Conservation (phyloP, 2,888 invertebrate species). For the Lasioglossum marginatum region DNA sequence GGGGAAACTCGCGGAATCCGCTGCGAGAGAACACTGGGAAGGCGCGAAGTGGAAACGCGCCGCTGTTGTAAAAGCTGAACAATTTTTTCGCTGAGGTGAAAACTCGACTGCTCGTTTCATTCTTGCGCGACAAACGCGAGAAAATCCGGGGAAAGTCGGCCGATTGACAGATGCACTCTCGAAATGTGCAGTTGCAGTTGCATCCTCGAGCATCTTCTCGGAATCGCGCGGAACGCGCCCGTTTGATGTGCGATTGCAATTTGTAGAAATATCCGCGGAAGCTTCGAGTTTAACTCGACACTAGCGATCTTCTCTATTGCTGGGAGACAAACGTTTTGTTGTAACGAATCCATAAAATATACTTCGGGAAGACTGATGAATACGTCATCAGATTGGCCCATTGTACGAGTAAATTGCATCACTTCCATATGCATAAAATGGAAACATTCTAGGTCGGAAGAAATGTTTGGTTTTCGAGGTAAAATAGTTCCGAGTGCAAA, state of each 20-base stretch:
- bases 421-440: no score
- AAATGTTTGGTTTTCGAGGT: no score
- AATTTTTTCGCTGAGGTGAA: conserved; percentile 20
- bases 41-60: conserved; percentile 30
- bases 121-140: conserved; percentile 25
- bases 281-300: neutral
- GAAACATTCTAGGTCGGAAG: no score
- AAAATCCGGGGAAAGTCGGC: conserved; percentile 17
- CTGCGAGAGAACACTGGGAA: conserved; percentile 23
- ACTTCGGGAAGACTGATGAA: no score
- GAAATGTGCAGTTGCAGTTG: neutral
- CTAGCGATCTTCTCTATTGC: neutral
- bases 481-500: no score
- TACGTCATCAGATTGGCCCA: no score
- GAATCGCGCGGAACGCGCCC: neutral
- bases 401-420: no score
- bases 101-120: conserved; percentile 46
- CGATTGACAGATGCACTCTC: neutral
- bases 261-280: neutral
- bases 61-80: conserved; percentile 8
- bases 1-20: conserved; percentile 16
- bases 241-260: neutral
- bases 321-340: neutral
- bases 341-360: neutral
- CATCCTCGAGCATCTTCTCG: neutral